These are phyloP conservation scores for Taphrorychus bicolor DNA, from an alignment of 2,888 invertebrate species.

Conservation along the genomic window DNA sequence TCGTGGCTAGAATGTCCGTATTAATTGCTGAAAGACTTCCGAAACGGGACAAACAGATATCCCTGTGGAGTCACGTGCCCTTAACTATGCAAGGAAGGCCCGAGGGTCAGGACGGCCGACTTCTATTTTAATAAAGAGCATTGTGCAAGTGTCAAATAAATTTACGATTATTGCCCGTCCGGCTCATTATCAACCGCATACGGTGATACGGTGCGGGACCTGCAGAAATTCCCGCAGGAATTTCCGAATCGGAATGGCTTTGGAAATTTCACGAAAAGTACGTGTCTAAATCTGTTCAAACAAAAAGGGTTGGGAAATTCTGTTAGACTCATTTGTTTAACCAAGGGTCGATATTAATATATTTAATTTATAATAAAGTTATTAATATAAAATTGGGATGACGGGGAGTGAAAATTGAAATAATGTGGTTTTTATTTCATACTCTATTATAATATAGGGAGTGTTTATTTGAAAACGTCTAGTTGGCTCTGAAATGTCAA, in stretches of 20 bases:
- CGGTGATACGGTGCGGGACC: not conserved
- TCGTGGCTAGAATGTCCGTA: slow-evolving; percentile 8
- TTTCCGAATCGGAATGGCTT: not conserved
- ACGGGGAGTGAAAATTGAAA: too few species aligned
- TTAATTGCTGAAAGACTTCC: slow-evolving; percentile 11
- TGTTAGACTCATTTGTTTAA: too few species aligned
- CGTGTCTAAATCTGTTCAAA: not conserved
- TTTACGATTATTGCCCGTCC: slow-evolving; percentile 40
- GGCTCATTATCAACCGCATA: slow-evolving; percentile 36
- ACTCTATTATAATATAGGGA: too few species aligned
- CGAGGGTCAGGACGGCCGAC: slow-evolving; percentile 30
- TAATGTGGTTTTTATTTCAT: too few species aligned
- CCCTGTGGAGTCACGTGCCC: slow-evolving; percentile 34
- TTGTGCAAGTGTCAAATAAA: slow-evolving; percentile 39
- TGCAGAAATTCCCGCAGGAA: not conserved
- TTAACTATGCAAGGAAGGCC: slow-evolving; percentile 35
- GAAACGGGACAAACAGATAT: slow-evolving; percentile 23
- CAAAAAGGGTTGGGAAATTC: too few species aligned
- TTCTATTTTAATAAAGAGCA: slow-evolving; percentile 38
- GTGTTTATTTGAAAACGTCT: too few species aligned
- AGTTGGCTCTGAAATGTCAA: too few species aligned
- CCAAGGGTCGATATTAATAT: too few species aligned
- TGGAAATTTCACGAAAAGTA: not conserved
- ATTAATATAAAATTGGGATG: too few species aligned
- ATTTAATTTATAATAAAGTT: too few species aligned